Base-by-base conservation (phyloP, 2,113 vertebrate species). In the Caranx melampygus region DNA sequence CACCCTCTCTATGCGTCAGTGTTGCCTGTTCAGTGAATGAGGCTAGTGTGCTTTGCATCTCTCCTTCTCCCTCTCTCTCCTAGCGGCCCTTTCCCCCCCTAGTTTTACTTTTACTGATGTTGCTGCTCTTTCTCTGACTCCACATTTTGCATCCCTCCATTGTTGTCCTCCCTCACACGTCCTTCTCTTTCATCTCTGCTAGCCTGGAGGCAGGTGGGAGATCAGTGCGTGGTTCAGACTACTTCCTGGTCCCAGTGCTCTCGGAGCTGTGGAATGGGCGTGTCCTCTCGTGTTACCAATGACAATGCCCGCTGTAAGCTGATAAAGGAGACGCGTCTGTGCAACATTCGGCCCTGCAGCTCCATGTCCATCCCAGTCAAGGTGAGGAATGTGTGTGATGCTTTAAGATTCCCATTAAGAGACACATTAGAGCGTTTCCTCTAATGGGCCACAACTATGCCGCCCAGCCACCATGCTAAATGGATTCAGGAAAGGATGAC, bases 181-280 rank as follows among this genome's bases (percentile, higher is more conserved):
- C 42, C 51, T 55, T 55, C 21, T 66, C 11, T 75, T 37, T 74
- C 26, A n/a, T 87, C 61, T 72, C 44, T 49, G n/a, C 10, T 45
- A 95, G 95, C 86, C 52, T 95, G 94, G 95, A 93, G 84, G 60
- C 92, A 94, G 63, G 64, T 79, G 44, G 90, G 89, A 51, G 89
- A 88, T 55, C 87, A 93, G 64, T 95, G 96, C 16, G 81, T 75
- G 54, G 79, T 92, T 62, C 96, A 96, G 91, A 96, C 95, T 7
- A 96, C 95, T 4, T 94, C 90, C 83, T 96, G 96, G 96, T 94
- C 96, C 0, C 93, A 93, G 51, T 96, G 96, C 76, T 96, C 96
- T 2, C 94, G 95, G 73, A 96, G 91, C 79, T 96, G 96, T 6
- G 95, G 95, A 55, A 94, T 95, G 92, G 96, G 95, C 18, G 81